Base-by-base conservation (phyloP, 2,113 vertebrate genomes). In the Ondatra zibethicus region DNA sequence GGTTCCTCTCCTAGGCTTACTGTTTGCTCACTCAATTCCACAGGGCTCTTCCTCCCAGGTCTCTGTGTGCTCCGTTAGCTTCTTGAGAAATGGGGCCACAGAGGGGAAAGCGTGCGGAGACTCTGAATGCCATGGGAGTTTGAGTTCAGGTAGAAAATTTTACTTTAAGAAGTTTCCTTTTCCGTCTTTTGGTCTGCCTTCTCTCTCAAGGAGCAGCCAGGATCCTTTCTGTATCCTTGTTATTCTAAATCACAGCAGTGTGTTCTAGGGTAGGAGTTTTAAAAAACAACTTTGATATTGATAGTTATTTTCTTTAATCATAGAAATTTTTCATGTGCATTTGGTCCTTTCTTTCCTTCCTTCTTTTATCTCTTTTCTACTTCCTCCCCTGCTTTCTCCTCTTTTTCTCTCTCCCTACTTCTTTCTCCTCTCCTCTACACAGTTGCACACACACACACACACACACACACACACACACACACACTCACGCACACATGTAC, bases 121-220 rank as follows among this genome's bases (percentile, higher is more conserved):
- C 5, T 58, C 45, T 21, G 45, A 58, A 25, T 91, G 29, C 61
- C 45, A 31, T 45, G 75, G 87, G 75, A 61, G 76, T 45, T n/a
- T 88, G 61, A 78, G 36, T 80, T 92, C 19, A 86, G 45, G 72
- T 42, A 80, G 73, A 92, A 33, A 86, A 78, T n/a, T 45, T 9
- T 68, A 52, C 55, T 52, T 36, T 63, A 36, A 86, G 85, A 81
- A 68, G 89, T 58, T 72, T 85, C 52, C 21, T 52, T 93, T 65
- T 80, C 36, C 45, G 33, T 39, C 11, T 25, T 94, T 78, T 89
- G 88, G 66, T 31, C 31, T 85, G 29, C 78, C 42, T 82, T 52
- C 77, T 61, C 12, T 89, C 50, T 87, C 68, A 92, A 78, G 82
- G 91, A 95, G 8, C n/a, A 82, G 86, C 47, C n/a, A 88, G 76